Evolutionary conservation across 2,113 vertebrate species (phyloP), one percentile per base, ranked within the genome.

Genomic region (Xenopus borealis): DNA sequence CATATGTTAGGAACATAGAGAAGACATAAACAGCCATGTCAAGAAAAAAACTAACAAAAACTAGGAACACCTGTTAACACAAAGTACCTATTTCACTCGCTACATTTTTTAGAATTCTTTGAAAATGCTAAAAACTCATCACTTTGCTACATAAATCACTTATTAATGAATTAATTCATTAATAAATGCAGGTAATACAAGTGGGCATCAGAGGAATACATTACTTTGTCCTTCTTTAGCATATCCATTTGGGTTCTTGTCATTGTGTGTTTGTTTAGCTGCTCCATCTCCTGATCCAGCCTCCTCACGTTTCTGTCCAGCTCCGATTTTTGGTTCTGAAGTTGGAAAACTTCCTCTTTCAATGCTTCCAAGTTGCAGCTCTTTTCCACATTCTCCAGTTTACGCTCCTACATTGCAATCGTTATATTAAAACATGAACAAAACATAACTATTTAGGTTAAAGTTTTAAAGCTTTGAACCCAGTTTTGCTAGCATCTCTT

Each of bases 161-260:
- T n/a, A n/a, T n/a, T n/a, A n/a, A n/a, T n/a, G n/a, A n/a, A n/a
- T 2, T 27, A 1, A 1, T 27, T 46, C 8, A 69, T 6, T 19
- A 69, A 20, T 14, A 16, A 20, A 45, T 23, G 45, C 2, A 30
- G 33, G 33, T 40, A 9, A 40, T 40, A 40, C 3, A 40, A 40
- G 8, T 40, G 33, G 33, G 33, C 33, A 40, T 40, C 33, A 40
- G 6, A 7, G 23, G 53, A n/a, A n/a, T 8, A 12, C 23, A 55
- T 77, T 87, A 98, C 97, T 89, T 98, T 98, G 81, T 96, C 95
- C 83, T 91, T 98, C 69, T 90, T 94, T 47, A 97, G 85, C 96
- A 99, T 98, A 20, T 99, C 97, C 93, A 97, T 89, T 78, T 99
- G 94, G 0, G 97, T 97, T 53, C 94, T 93, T 8, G 94, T 85